Base-by-base conservation (phyloP, 2,797 vertebrate species). In the Manis javanica region DNA sequence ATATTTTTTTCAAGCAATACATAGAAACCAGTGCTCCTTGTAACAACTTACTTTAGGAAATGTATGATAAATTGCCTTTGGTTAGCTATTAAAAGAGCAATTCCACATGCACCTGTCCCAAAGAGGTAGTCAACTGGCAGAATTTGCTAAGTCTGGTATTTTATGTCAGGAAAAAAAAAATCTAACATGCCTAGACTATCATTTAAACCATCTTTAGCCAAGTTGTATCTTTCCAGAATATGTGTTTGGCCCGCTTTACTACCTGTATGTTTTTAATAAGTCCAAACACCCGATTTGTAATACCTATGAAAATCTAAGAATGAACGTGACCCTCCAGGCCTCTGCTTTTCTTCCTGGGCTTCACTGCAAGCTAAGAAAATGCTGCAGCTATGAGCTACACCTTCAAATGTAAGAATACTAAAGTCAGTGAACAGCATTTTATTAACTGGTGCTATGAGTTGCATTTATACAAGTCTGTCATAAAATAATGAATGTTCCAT, bases 321-420 rank as follows among this genome's bases (percentile, higher is more conserved):
- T 87, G 42, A 71, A 90, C 75, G 26, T 95, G 66, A 90, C 37
- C 63, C 26, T 78, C 64, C 3, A 87, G 90, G 21, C 24, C 37
- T 68, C 5, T 94, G 19, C 2, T 84, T 92, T 93, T 68, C 71
- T 75, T 90, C 72, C 21, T 78, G 49, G 39, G 46, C 29, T 84
- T 96, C n/a, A 79, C 39, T 59, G 83, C 63, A 95, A 77, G 26
- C 72, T 83, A 86, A 64, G 86, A 94, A 96, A 94, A 93, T 12
- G 15, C 82, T 90, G 49, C 3, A 87, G 61, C 66, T 81, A 2
- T 83, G n/a, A 93, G 14, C 79, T 90, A 72, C 8, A 90, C 11
- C 49, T 97, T 94, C 39, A 95, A 91, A 95, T 53, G 72, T 61
- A 68, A 96, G 26, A 93, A 92, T 87, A 96, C 26, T 95, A 94